Evolutionary conservation across 1,140 invertebrate species (phyloP), one percentile per base, ranked within the genome.

Genomic region (Drosophila ananassae): DNA sequence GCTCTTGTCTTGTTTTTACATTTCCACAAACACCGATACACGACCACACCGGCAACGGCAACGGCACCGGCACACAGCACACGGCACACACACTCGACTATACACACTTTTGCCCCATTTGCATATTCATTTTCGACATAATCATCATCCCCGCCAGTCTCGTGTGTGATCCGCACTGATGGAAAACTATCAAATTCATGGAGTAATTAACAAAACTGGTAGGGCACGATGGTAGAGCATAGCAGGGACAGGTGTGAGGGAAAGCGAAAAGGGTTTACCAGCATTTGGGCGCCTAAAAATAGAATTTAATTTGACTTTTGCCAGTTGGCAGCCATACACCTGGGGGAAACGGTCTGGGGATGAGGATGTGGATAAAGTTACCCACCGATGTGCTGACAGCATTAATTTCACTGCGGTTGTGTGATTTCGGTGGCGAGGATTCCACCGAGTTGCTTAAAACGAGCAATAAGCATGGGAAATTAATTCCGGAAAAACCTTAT

Each of bases 261-360:
- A 2, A 25, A 32, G 17, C 48, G 13, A n/a, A 32, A 67, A 56
- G 34, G 64, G 47, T 72, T 71, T 9, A 37, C 55, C 32, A 51
- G 50, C 68, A 72, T 72, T 72, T 72, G 47, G 55, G 47, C 17
- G 47, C 55, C 67, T 72, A 72, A 60, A 72, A 60, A 60, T 72
- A 72, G 68, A 72, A 72, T 72, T 69, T 62, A 79, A 75, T 82
- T 66, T 82, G 62, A 58, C 56, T 74, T 78, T 83, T 71, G 64
- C 44, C 75, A 60, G 66, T 58, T 78, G 57, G 67, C 68, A 51
- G 68, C 47, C 54, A 28, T 46, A 71, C 53, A 72, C 55, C 77
- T 80, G 62, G 68, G 66, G 62, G 28, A 17, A 48, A 67, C 7
- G 34, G 17, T 24, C 48, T 56, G 51, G 32, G 32, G n/a, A 30